Base-by-base conservation (phyloP, 2,797 vertebrate species). In the Lophotriccus pileatus region DNA sequence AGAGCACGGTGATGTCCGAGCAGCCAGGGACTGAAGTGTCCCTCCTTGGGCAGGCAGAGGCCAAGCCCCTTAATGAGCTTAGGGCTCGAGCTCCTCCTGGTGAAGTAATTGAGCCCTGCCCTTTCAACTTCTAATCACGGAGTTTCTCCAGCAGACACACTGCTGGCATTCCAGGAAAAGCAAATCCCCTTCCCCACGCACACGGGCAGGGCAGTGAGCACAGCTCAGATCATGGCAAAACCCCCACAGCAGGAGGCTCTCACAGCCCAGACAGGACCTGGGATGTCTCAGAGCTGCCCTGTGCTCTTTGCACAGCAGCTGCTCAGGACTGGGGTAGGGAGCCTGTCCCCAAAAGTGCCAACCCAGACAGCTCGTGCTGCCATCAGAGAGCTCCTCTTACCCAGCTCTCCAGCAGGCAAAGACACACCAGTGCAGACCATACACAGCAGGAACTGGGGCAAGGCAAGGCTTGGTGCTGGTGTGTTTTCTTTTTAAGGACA, bases 21-120 rank as follows among this genome's bases (percentile, higher is more conserved):
- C 0, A 13, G 37, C 37, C 77, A 5, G 50, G 36, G 5, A 88
- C 77, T 88, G 93, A 41, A 23, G 0, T 2, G 18, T 12, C 24
- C 52, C 94, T n/a, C 6, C 68, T 14, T 0, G 11, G 1, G 76
- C 79, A 12, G 63, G 73, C 79, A 24, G 32, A 24, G 39, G 25
- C 73, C 86, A 53, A 94, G 72, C 72, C 58, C 84, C 55, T 53
- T 96, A 97, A 97, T 15, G 95, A 96, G 95, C 95, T 97, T 96
- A 96, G 1, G 4, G 89, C 69, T 74, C 7, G 2, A 8, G 28
- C 50, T 76, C 63, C 3, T 70, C 90, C 30, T 0, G 63, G 32
- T 64, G 7, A 10, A 17, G 75, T 87, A 75, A 93, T 84, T 17
- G 0, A 1, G 6, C 3, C 0, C 56, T 83, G 95, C 63, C 90